Base-by-base conservation (phyloP, 2,113 vertebrate genomes). In the Neolamprologus devosi region DNA sequence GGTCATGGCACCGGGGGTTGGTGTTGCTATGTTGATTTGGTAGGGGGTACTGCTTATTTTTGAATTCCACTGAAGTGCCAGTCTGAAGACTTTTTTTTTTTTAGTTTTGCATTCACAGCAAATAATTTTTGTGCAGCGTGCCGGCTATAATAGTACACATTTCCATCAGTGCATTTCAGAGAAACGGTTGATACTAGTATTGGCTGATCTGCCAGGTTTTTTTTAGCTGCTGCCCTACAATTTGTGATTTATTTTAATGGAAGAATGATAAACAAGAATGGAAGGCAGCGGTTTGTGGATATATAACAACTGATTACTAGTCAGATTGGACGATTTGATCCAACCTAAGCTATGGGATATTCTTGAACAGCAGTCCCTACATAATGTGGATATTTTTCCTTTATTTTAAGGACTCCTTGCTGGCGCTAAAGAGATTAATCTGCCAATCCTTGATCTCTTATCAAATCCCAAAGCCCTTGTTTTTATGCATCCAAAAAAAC, bases 21-120 rank as follows among this genome's bases (percentile, higher is more conserved):
- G 82, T 80, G 86, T 35, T 80, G 79, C 81, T 91, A 81, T 82
- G 58, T 85, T 85, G 84, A 65, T 85, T 85, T 79, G 60, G 53
- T 81, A 9, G 54, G 85, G 51, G 65, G 33, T n/a, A n/a, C 65
- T 91, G 89, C 92, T 93, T 94, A 91, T 93, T 90, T 95, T 91
- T 90, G 87, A 89, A 92, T 93, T 90, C 84, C 53, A 81, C 81
- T 89, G 51, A 94, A 89, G 84, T 91, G 87, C 93, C 84, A 87
- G 33, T 78, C 49, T 88, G 73, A 90, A 40, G 30, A 79, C 89
- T 21, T 23, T 80, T 47, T 85, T 35, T 84, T 87, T 55, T 57
- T 26, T 28, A 45, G 80, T 79, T 80, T 85, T 81, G 23, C 11
- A 60, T 45, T 73, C 13, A 51, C 17, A 80, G 58, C 73, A 37